Conservation (phyloP, 2,113 vertebrate species). For the Bos indicus region DNA sequence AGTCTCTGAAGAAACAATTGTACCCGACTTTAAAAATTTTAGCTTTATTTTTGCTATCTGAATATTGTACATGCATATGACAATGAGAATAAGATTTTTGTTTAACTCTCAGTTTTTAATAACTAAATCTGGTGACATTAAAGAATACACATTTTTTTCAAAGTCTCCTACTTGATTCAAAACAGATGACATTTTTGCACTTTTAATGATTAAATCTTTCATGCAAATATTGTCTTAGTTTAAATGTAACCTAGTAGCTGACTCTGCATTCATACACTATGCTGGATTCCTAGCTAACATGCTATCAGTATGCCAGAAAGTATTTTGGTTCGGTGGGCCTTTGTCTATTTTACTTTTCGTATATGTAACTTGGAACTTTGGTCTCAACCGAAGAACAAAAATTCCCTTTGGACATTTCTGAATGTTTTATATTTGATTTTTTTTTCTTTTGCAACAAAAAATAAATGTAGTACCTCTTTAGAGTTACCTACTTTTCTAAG, state of each 20-base stretch:
- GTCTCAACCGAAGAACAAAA: not conserved
- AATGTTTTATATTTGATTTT: not conserved
- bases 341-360: not conserved
- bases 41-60: not conserved
- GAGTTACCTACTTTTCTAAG: not conserved
- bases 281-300: not conserved
- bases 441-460: not conserved
- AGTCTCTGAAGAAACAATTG: not conserved
- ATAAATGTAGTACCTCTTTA: not conserved
- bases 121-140: not conserved
- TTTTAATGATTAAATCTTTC: not conserved
- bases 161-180: conserved; percentile 30
- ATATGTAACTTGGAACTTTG: not conserved
- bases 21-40: not conserved
- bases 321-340: not conserved
- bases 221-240: conserved; percentile 21
- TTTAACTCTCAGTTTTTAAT: not conserved
- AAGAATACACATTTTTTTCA: not conserved
- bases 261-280: not conserved
- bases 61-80: not conserved
- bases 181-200: conserved; percentile 27
- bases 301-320: not conserved
- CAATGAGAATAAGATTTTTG: not conserved
- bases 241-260: conserved; percentile 14
- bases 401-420: not conserved